Evolutionary conservation across 2,888 invertebrate genomes (phyloP), one percentile per base, ranked within the genome.

Genomic region (Xestoiulus laeticollis): DNA sequence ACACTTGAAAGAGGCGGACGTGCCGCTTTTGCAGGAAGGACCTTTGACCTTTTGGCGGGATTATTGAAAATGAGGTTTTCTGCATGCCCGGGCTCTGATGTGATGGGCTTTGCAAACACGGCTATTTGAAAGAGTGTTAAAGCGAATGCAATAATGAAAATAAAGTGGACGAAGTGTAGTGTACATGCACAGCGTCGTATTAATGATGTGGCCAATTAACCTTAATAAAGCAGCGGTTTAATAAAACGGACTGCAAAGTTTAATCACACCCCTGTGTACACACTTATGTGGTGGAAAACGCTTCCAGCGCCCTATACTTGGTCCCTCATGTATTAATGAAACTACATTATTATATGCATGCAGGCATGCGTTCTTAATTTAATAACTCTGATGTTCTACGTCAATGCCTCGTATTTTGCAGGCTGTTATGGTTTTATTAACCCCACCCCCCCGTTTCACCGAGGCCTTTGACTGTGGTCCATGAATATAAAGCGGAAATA

Each of bases 181-280:
- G 4, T 14, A 16, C 8, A 30, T 26, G 30, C 68, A 16, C 30
- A 30, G 78, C 78, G 22, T 30, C 78, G 10, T 68, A 68, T 78
- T 30, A 78, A 78, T 30, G 78, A 78, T 78, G 78, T 78, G 78
- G 78, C 78, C 78, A 78, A 78, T 78, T 78, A 78, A 78, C 78
- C 78, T 30, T 30, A 78, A 78, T 78, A 30, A 78, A 78, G 78
- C 78, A 78, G 30, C 78, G 78, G 78, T 78, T 78, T 78, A 78
- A 78, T 78, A 30, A 78, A 78, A 78, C 30, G 26, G 78, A 78
- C 30, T 78, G 78, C 78, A 30, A 78, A 78, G 78, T 78, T 78
- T 78, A 78, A 78, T 78, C 78, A 78, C 78, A 78, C 78, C 78
- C 78, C 30, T 14, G 78, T 78, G 78, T 12, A 26, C 14, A 30